phyloP scores from a whole-genome alignment of 2,888 invertebrate species.

The Dione juno region DNA sequence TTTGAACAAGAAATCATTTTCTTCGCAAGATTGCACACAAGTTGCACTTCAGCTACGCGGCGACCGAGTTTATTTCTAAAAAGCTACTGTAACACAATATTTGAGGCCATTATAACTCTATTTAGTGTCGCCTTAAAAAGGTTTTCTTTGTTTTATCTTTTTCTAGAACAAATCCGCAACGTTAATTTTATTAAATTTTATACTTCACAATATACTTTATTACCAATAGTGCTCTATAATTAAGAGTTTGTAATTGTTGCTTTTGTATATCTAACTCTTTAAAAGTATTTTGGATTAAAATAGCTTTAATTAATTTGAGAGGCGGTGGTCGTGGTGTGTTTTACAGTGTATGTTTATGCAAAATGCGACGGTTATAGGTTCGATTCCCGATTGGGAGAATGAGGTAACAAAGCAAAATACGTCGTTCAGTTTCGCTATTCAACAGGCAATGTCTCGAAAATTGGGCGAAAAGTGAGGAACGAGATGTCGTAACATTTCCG shows the following conservation, averaged over 20 bases:
- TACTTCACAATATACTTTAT: background rate
- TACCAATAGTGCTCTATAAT: background rate
- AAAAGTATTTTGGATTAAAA: background rate
- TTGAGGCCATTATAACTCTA: background rate
- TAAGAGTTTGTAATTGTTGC: background rate
- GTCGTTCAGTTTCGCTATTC: background rate
- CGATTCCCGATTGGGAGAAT: background rate
- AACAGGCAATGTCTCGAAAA: background rate
- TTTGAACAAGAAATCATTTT: background rate
- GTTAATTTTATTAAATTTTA: background rate
- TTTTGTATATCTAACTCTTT: background rate
- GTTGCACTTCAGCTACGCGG: too few relatives aligned
- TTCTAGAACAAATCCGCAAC: background rate
- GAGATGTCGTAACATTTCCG: too few relatives aligned
- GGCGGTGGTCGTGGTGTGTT: too few relatives aligned
- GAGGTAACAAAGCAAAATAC: background rate
- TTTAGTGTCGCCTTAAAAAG: background rate
- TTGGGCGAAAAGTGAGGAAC: too few relatives aligned
- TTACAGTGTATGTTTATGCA: too few relatives aligned
- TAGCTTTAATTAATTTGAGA: too few relatives aligned
- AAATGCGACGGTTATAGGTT: background rate
- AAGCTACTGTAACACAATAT: background rate
- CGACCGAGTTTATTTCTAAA: background rate
- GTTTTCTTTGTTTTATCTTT: background rate
- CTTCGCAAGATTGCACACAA: too few relatives aligned